A percentile compares a stretch with the other conserved stretches of the same genome.
Conservation (phyloP, 2,888 invertebrate species). For the Lepidochrysops patricia region DNA sequence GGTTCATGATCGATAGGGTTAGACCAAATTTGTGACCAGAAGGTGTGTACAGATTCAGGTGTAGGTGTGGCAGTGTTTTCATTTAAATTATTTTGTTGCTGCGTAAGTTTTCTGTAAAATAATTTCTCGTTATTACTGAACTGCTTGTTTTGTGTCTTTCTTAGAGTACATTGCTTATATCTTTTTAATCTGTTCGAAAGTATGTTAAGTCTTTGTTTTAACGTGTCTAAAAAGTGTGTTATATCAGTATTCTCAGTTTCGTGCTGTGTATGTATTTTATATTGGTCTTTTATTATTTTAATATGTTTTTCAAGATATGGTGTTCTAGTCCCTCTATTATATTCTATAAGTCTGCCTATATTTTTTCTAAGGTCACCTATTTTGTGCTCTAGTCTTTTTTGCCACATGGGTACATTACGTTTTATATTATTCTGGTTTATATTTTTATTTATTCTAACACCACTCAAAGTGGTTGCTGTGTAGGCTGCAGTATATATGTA, state of each 20-base stretch:
- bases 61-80: neutral
- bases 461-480: neutral
- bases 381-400: neutral
- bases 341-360: neutral
- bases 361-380: neutral
- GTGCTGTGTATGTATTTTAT: neutral
- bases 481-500: neutral
- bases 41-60: neutral
- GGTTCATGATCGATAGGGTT: neutral
- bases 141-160: neutral
- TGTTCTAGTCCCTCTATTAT: neutral
- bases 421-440: neutral
- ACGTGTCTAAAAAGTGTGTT: neutral
- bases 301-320: neutral
- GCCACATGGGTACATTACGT: neutral
- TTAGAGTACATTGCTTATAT: neutral
- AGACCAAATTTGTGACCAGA: neutral
- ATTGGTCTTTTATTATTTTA: neutral
- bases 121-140: neutral
- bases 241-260: neutral
- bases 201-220: neutral
- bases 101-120: neutral
- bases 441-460: neutral
- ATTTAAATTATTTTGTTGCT: neutral
- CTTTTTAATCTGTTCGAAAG: neutral